Percentiles rank a stretch among this genome's conserved stretches.
Evolutionary conservation across 2,797 vertebrate species (phyloP).

Genomic region (Clarias laeviceps): DNA sequence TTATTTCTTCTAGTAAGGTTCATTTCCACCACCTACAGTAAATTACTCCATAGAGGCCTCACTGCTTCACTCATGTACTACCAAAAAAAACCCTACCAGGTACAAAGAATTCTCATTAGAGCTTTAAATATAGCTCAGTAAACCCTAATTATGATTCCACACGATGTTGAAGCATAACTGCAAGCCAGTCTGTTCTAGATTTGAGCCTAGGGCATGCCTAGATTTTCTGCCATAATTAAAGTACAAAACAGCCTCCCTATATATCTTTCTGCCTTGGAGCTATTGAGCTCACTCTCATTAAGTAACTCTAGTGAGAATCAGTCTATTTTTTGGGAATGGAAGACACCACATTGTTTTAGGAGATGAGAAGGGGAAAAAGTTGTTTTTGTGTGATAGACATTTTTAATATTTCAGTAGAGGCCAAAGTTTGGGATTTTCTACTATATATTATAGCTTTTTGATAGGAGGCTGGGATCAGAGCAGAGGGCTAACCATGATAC

Average conservation of each 20-base stretch:
- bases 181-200: slow-evolving; percentile 24
- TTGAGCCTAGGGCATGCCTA: slow-evolving; percentile 28
- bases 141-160: slow-evolving; percentile 41
- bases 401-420: no score
- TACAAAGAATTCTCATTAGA: slow-evolving; percentile 27
- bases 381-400: neutral
- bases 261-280: slow-evolving; percentile 18
- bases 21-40: neutral
- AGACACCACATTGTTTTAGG: neutral
- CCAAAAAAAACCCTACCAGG: slow-evolving; percentile 5
- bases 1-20: neutral
- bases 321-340: neutral
- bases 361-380: neutral
- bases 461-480: no score
- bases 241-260: slow-evolving; percentile 9
- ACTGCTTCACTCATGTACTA: neutral
- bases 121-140: slow-evolving; percentile 49
- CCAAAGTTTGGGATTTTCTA: neutral
- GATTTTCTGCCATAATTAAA: slow-evolving; percentile 42
- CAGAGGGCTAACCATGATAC: no score
- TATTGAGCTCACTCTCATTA: neutral
- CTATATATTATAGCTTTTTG: neutral
- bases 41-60: slow-evolving; percentile 10
- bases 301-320: slow-evolving; percentile 19
- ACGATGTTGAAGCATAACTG: slow-evolving; percentile 33